Evolutionary conservation across 2,888 invertebrate genomes (phyloP), one percentile per base, ranked within the genome.

Genomic region (Rotaria magnacalcarata): DNA sequence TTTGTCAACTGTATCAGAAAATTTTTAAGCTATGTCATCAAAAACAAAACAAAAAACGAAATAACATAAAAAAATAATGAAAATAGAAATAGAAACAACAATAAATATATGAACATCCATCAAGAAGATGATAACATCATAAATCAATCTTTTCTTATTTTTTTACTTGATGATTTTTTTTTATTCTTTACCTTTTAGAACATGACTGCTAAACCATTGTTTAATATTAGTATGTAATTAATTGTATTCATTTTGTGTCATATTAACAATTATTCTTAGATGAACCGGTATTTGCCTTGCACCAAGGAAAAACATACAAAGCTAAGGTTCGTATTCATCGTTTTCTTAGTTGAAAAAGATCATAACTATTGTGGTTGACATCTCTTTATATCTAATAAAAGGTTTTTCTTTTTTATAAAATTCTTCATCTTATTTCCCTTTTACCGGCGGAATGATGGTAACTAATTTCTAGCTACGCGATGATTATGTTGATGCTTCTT

Each of bases 131-230:
- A 67, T 67, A 67, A 67, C 67, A 67, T 27, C 67, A 60, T 60
- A 27, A 60, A 60, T 60, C 27, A 14, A n/a, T 60, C 14, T n/a
- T 60, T 27, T 60, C 27, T 27, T 27, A 27, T 60, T 27, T 8
- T 52, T 52, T 52, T 14, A 14, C 52, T 52, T 52, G 52, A 52
- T 52, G 16, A 10, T 10, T n/a, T 27, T 60, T 60, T n/a, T 60
- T 60, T 60, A 60, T 60, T 60, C 60, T 60, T 60, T 60, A 60
- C 60, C 60, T 60, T 60, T 27, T 60, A 60, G 60, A 60, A 60
- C 24, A 60, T 60, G 60, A 60, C 60, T n/a, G 60, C 60, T 27
- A 60, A 60, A 60, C 60, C 60, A 60, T 60, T 60, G 60, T 60
- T 60, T 24, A 60, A n/a, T 60, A 60, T 24, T 60, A 60, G 60